These are phyloP conservation scores for Xylota segnis DNA, from an alignment of 2,888 invertebrate genomes.

Conservation along the genomic window DNA sequence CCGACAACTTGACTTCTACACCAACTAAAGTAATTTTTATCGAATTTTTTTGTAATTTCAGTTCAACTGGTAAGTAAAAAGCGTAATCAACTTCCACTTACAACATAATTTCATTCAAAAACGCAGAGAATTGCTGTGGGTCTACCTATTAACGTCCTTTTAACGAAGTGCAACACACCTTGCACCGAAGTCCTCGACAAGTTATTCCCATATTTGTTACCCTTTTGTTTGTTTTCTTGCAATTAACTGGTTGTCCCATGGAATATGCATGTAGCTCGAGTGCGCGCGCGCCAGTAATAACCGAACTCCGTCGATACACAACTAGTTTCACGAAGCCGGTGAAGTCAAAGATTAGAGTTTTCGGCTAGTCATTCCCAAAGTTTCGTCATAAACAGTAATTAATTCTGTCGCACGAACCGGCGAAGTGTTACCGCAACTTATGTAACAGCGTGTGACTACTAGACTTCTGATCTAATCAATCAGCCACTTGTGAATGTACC, in stretches of 20 bases:
- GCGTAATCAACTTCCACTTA: not conserved
- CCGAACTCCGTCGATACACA: not conserved
- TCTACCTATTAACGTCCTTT: too few relatives aligned
- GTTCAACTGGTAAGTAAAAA: conserved; percentile 6
- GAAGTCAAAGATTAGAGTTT: not conserved
- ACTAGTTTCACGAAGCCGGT: not conserved
- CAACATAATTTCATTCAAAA: too few relatives aligned
- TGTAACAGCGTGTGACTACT: not conserved
- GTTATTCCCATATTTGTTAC: not conserved
- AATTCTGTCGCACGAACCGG: not conserved
- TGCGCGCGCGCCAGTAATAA: not conserved
- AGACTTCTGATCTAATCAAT: not conserved
- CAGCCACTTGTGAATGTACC: not conserved
- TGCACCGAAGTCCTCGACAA: too few relatives aligned
- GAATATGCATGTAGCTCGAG: too few relatives aligned
- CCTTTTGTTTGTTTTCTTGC: not conserved
- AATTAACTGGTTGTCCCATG: too few relatives aligned
- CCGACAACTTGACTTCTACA: too few relatives aligned
- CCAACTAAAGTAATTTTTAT: not conserved
- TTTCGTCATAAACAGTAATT: conserved; percentile 3
- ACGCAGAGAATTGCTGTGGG: too few relatives aligned
- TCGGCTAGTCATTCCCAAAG: not conserved
- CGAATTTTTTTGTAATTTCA: not conserved
- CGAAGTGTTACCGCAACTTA: not conserved
- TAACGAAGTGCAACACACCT: too few relatives aligned